Percentiles rank a stretch among this genome's conserved stretches.
Evolutionary conservation across 2,797 vertebrate genomes (phyloP).

Genomic region (Rhyacichthys aspro): DNA sequence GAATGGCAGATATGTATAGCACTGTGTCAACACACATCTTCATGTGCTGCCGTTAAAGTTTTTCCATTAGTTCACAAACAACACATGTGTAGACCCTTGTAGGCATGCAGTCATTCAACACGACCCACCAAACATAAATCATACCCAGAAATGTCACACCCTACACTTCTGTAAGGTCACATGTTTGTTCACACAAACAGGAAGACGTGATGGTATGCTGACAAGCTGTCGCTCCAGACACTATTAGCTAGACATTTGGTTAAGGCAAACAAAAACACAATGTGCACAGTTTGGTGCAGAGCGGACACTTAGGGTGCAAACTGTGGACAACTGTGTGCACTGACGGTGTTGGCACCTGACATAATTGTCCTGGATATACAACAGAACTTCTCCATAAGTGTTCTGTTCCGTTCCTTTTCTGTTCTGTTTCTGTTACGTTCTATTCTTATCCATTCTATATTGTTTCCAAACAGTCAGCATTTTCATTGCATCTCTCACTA

Average conservation of each 20-base stretch:
- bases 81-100: background rate
- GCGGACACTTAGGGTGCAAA: background rate
- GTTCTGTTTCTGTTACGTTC: too few species aligned
- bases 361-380: background rate
- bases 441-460: too few species aligned
- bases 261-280: too few species aligned
- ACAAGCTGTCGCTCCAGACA: background rate
- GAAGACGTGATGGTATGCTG: background rate
- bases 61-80: slow-evolving; percentile 29
- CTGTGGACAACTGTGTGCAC: background rate
- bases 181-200: slow-evolving; percentile 16
- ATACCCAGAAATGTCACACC: slow-evolving; percentile 4
- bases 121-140: slow-evolving; percentile 23
- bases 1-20: slow-evolving; percentile 29
- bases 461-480: too few species aligned
- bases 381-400: background rate
- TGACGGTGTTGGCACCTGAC: background rate
- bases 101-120: slow-evolving; percentile 36
- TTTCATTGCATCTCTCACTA: too few species aligned
- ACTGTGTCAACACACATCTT: slow-evolving; percentile 17
- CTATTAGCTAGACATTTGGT: too few species aligned
- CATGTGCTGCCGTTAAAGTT: background rate
- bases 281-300: too few species aligned
- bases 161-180: slow-evolving; percentile 12
- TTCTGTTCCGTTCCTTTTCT: too few species aligned